Percentiles rank a stretch among this genome's conserved stretches.
Conservation (phyloP, 2,113 vertebrate species). For the Pelvicachromis taeniatus region DNA sequence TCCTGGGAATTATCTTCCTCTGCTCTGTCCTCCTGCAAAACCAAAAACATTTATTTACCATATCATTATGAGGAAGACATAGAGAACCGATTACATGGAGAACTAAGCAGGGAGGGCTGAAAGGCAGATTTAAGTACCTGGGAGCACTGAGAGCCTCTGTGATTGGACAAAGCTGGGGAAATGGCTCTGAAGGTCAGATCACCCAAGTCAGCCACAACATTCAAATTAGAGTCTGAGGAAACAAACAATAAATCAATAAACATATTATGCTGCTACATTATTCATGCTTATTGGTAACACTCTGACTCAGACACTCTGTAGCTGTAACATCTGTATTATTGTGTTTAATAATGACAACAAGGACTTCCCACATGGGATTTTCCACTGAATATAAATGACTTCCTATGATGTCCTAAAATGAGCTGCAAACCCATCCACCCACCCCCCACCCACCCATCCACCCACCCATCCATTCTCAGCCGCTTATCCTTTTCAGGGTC, state of each 20-base stretch:
- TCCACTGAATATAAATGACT: not conserved
- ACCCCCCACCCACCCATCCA: too few relatives aligned
- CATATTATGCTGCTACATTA: not conserved
- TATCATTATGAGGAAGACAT: not conserved
- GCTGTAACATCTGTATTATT: not conserved
- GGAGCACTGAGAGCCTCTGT: conserved; percentile 58
- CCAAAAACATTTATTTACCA: not conserved
- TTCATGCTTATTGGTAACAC: not conserved
- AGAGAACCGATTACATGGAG: not conserved
- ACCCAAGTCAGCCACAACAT: conserved; percentile 32
- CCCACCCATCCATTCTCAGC: too few relatives aligned
- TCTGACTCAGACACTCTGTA: too few relatives aligned
- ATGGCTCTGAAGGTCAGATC: conserved; percentile 54
- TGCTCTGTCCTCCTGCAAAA: conserved; percentile 49
- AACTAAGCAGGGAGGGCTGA: not conserved
- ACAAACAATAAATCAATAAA: not conserved
- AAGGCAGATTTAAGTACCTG: conserved; percentile 38
- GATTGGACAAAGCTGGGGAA: conserved; percentile 41
- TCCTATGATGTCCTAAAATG: not conserved
- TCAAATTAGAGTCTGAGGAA: conserved; percentile 67
- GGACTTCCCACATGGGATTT: not conserved
- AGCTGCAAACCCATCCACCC: not conserved
- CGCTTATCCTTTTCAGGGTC: too few relatives aligned
- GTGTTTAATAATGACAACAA: fast-evolving
- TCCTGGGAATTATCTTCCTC: conserved; percentile 54